Evolutionary conservation across 2,888 invertebrate genomes (phyloP).

Genomic region (Polyommatus iphigenia): DNA sequence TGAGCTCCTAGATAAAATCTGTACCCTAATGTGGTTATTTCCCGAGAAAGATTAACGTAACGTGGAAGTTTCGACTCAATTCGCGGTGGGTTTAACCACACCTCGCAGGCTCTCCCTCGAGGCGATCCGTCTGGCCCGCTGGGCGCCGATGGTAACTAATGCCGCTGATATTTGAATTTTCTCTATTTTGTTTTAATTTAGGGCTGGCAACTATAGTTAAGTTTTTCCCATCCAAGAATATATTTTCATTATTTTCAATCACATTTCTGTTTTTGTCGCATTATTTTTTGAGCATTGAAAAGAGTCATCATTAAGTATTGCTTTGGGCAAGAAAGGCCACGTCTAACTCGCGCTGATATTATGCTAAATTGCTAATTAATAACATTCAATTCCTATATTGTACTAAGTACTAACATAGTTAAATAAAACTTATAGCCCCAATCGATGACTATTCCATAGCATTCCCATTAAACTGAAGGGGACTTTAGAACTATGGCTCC

Average conservation of each 20-base stretch:
- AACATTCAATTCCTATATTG: background rate
- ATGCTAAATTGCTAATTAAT: background rate
- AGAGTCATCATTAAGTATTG: background rate
- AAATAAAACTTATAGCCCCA: background rate
- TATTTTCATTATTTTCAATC: background rate
- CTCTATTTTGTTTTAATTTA: background rate
- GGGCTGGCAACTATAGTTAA: background rate
- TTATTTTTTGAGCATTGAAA: background rate
- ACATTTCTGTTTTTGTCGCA: background rate
- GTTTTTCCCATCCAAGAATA: background rate
- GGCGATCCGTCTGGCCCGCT: background rate
- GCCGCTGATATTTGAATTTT: background rate
- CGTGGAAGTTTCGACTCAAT: background rate
- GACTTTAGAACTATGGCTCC: conserved; percentile 5
- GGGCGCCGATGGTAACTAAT: background rate
- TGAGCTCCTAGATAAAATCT: background rate
- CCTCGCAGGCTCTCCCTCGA: background rate
- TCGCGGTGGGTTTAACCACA: background rate
- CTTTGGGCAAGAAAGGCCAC: background rate
- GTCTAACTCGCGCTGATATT: background rate
- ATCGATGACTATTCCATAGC: conserved; percentile 17
- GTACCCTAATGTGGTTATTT: background rate
- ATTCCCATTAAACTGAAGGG: conserved; percentile 20
- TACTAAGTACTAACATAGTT: background rate
- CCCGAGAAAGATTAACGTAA: background rate